phyloP scores from a whole-genome alignment of 2,888 invertebrate species.

The Campoletis raptor region DNA sequence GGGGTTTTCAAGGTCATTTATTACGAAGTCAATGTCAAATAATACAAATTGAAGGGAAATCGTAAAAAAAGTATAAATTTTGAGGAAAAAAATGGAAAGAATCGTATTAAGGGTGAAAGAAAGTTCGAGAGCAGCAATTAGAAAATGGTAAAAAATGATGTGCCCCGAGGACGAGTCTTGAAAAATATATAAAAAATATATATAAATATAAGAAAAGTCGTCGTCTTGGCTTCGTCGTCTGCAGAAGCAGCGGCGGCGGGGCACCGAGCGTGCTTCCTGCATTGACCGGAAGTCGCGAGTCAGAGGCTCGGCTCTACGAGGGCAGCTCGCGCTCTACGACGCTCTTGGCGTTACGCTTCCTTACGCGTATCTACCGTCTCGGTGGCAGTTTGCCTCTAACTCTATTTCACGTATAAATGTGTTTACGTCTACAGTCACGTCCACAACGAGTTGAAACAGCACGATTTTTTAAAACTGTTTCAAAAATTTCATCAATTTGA shows the following conservation, averaged over 20 bases:
- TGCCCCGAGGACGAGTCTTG: not conserved
- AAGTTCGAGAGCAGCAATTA: not conserved
- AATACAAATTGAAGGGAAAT: no score
- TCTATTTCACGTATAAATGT: constrained; percentile 14
- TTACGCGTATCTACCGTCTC: constrained; percentile 75
- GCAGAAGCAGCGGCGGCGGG: constrained; percentile 72
- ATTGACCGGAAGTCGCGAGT: constrained; percentile 85
- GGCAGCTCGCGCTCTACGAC: constrained; percentile 58
- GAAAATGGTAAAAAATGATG: not conserved
- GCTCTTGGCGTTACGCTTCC: constrained; percentile 83
- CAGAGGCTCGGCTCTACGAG: constrained; percentile 83
- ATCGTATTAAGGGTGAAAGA: not conserved
- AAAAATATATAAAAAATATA: not conserved
- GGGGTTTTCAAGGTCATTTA: no score
- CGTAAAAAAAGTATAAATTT: no score
- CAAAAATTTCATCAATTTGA: not conserved
- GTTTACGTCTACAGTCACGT: not conserved
- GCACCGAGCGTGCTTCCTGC: constrained; percentile 84
- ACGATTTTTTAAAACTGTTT: not conserved
- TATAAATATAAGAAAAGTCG: constrained; percentile 2
- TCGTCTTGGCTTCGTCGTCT: constrained; percentile 57
- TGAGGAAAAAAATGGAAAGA: not conserved
- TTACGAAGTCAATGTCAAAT: no score
- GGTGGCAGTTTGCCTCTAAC: constrained; percentile 77
- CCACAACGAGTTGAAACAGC: not conserved